These are phyloP conservation scores for Drosophila putrida DNA, from an alignment of 2,888 invertebrate genomes.

Conservation along the genomic window DNA sequence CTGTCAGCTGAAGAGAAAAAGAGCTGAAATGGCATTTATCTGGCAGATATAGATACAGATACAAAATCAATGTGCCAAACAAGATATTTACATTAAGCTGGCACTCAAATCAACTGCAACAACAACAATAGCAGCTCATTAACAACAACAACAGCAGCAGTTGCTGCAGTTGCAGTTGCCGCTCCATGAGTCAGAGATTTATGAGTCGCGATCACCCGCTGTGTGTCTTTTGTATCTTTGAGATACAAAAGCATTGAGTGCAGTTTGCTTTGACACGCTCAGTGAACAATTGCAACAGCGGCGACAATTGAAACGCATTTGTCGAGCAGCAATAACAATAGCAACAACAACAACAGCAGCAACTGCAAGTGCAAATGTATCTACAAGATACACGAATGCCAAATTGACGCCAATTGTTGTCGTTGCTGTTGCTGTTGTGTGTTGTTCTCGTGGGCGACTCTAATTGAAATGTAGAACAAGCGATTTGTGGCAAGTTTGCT, in stretches of 20 bases:
- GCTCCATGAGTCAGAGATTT: constrained; percentile 29
- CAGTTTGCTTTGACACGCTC: constrained; percentile 57
- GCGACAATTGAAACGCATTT: constrained; percentile 79
- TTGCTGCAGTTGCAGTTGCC: constrained; percentile 19
- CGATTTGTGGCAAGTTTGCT: constrained; percentile 41
- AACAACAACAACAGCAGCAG: constrained; percentile 44
- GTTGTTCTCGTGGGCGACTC: constrained; percentile 53
- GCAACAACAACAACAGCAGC: constrained; percentile 7
- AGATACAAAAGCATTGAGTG: constrained; percentile 41
- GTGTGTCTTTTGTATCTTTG: constrained; percentile 31
- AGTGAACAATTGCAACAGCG: constrained; percentile 57
- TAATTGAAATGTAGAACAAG: constrained; percentile 77
- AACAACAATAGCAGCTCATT: constrained; percentile 55
- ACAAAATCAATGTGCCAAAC: constrained; percentile 76
- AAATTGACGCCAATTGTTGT: constrained; percentile 71
- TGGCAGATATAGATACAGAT: constrained; percentile 59
- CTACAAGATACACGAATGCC: constrained; percentile 55
- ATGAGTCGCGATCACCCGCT: constrained; percentile 31
- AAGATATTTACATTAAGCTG: constrained; percentile 79
- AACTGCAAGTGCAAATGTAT: constrained; percentile 47
- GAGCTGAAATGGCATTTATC: constrained; percentile 5
- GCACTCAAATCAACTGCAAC: constrained; percentile 46
- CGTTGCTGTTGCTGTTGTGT: constrained; percentile 44
- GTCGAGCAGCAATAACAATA: constrained; percentile 49
- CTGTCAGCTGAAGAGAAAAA: constrained; percentile 64